A percentile compares a stretch with the other conserved stretches of the same genome.
Conservation (phyloP, 2,797 vertebrate species). For the Mus caroli region DNA sequence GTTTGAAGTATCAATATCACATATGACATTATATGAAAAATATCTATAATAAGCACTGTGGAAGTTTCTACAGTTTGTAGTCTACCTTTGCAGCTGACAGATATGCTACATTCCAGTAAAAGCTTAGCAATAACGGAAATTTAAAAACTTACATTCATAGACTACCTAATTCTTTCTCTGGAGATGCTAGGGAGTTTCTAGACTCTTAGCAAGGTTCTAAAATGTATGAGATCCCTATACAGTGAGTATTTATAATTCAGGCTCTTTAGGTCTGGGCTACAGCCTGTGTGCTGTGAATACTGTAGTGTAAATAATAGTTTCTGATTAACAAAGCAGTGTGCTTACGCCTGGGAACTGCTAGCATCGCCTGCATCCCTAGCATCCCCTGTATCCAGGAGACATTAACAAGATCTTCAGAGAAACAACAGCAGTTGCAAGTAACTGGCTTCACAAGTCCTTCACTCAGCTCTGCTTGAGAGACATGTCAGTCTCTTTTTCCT, state of each 20-base stretch:
- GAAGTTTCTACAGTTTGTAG: not conserved
- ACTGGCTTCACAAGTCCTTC: not conserved
- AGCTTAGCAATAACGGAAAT: not conserved
- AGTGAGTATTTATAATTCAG: not conserved
- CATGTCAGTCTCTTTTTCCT: not conserved
- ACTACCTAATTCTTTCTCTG: not conserved
- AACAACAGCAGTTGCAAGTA: not conserved
- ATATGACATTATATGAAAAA: conserved; percentile 21
- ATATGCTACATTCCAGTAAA: conserved; percentile 12
- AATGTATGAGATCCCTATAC: not conserved
- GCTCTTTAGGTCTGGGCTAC: not conserved
- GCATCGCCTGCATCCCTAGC: not conserved
- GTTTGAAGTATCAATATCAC: not conserved
- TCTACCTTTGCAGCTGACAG: not conserved
- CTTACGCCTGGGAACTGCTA: not conserved
- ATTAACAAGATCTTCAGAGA: conserved; percentile 6
- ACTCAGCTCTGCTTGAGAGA: not conserved
- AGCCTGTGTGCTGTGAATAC: not conserved
- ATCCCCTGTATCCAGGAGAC: not conserved
- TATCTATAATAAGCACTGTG: not conserved
- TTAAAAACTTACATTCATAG: not conserved
- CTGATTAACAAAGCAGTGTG: not conserved
- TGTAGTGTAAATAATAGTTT: not conserved
- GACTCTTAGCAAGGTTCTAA: not conserved
- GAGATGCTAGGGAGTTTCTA: not conserved